phyloP scores from a whole-genome alignment of 2,113 vertebrate genomes.

The Perca schrenkii region DNA sequence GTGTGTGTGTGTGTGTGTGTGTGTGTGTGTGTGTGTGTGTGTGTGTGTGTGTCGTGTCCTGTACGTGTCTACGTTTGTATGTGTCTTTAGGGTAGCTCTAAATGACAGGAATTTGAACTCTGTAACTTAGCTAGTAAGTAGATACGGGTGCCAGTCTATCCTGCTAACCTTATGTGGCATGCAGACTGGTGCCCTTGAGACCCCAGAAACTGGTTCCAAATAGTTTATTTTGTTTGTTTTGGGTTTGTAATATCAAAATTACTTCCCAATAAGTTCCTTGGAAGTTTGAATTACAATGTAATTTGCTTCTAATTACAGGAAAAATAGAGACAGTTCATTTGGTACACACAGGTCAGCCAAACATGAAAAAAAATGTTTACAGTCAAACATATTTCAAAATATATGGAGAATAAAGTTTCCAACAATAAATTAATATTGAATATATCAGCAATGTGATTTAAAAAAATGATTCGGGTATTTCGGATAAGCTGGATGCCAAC shows the following conservation, averaged over 20 bases:
- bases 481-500: too few species aligned
- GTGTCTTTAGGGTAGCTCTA: neutral
- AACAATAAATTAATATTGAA: neutral
- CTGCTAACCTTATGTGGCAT: neutral
- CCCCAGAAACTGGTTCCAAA: neutral
- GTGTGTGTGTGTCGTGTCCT: too few species aligned
- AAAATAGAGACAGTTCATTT: neutral
- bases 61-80: neutral
- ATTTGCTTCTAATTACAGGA: neutral
- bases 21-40: neutral
- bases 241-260: neutral
- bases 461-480: too few species aligned
- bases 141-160: constrained; percentile 8
- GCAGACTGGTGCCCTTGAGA: neutral
- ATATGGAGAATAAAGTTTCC: neutral
- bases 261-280: neutral
- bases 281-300: neutral
- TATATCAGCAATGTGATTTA: neutral
- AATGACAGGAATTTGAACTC: constrained; percentile 32
- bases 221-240: neutral
- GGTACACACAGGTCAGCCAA: neutral
- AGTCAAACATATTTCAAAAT: neutral
- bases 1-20: neutral
- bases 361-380: neutral
- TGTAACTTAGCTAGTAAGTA: constrained; percentile 46